Conservation (phyloP, 2,797 vertebrate genomes). For the Macropus fuliginosus region DNA sequence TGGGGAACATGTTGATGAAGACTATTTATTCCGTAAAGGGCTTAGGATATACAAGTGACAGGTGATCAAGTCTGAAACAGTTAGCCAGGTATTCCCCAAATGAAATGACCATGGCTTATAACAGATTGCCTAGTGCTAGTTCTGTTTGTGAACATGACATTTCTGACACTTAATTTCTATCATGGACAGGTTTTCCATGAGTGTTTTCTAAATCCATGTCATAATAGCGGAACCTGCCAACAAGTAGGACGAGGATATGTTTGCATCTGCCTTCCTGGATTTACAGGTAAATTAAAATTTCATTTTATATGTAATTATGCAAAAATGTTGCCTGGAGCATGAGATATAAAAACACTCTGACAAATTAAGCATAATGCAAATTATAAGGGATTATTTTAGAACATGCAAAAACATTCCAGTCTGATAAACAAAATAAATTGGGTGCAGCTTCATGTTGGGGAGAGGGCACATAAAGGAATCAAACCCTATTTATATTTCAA, state of each 20-base stretch:
- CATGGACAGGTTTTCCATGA: slow-evolving; percentile 94
- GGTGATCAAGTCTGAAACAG: neutral
- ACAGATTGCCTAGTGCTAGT: neutral
- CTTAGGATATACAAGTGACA: neutral
- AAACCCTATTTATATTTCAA: neutral
- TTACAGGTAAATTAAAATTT: slow-evolving; percentile 89
- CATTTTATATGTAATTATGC: neutral
- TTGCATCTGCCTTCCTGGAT: slow-evolving; percentile 93
- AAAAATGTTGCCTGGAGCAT: neutral
- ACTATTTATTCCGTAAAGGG: neutral
- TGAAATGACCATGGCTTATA: neutral
- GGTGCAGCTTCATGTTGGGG: neutral
- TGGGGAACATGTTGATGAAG: neutral
- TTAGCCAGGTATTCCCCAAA: neutral
- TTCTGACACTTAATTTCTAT: slow-evolving; percentile 67
- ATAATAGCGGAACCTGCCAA: slow-evolving; percentile 95
- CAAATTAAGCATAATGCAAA: neutral
- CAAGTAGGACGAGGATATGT: slow-evolving; percentile 94
- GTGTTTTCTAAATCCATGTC: slow-evolving; percentile 96
- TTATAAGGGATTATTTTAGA: neutral
- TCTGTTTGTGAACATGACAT: neutral
- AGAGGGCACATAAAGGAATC: neutral
- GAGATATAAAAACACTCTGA: neutral
- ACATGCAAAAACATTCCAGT: neutral
- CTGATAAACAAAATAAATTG: neutral